Evolutionary conservation across 2,888 invertebrate genomes (phyloP).

Genomic region (Brenthis ino): DNA sequence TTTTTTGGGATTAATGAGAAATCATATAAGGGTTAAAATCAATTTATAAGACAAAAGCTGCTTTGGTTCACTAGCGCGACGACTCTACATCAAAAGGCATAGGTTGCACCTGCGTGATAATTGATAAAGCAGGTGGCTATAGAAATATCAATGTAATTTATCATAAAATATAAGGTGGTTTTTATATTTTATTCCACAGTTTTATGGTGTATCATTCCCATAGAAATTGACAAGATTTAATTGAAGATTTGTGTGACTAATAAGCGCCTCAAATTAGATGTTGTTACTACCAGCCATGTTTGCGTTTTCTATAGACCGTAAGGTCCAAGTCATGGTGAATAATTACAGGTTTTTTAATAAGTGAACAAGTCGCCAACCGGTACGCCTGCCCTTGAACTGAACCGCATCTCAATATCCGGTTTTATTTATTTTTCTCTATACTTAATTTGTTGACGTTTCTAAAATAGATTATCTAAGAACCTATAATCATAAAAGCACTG

Average conservation of each 20-base stretch:
- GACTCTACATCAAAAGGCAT: not conserved
- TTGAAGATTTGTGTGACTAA: no score
- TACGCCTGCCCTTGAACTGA: conserved; percentile 47
- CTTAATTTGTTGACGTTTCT: conserved; percentile 4
- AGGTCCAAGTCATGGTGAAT: conserved; percentile 28
- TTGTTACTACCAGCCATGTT: not conserved
- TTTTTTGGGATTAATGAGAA: not conserved
- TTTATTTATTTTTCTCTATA: conserved; percentile 24
- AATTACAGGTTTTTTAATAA: conserved; percentile 37
- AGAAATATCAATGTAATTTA: not conserved
- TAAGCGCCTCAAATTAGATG: no score
- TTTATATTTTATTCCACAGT: not conserved
- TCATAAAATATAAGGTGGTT: conserved; percentile 1
- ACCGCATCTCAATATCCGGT: conserved; percentile 42
- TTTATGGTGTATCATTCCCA: no score
- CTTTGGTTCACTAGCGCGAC: not conserved
- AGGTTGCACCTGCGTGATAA: conserved; percentile 11
- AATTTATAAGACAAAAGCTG: not conserved
- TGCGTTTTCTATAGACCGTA: conserved; percentile 21
- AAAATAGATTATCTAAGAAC: not conserved
- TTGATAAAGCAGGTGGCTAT: not conserved
- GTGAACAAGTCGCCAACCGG: conserved; percentile 40
- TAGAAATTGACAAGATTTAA: no score
- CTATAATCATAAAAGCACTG: no score
- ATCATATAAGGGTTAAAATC: not conserved